phyloP scores from a whole-genome alignment of 2,888 invertebrate species.

The Druceiella hillmani region DNA sequence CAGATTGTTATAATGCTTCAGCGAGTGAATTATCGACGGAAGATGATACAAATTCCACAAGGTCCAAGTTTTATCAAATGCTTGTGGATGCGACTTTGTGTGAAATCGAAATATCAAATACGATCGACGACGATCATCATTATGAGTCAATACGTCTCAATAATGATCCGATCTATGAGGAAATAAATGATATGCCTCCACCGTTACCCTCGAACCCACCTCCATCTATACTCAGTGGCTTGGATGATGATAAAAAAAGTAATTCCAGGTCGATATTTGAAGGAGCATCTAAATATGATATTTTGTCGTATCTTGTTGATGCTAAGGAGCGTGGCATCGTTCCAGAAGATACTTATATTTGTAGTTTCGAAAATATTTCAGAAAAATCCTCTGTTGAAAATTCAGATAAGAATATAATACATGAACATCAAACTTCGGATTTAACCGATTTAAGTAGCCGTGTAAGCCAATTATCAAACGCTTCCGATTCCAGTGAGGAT shows the following conservation, averaged over 20 bases:
- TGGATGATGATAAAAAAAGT: constrained; percentile 65
- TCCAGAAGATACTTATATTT: constrained; percentile 66
- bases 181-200: constrained; percentile 69
- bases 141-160: constrained; percentile 66
- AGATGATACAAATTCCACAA: constrained; percentile 58
- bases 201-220: constrained; percentile 76
- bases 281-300: constrained; percentile 83
- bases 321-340: constrained; percentile 72
- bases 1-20: constrained; percentile 69
- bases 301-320: constrained; percentile 83
- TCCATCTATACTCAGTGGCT: constrained; percentile 59
- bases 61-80: constrained; percentile 70
- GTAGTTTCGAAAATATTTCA: constrained; percentile 51
- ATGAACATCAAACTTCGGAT: constrained; percentile 45
- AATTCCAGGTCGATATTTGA: constrained; percentile 68
- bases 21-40: constrained; percentile 60
- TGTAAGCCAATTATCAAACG: constrained; percentile 70
- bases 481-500: constrained; percentile 84
- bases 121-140: constrained; percentile 61
- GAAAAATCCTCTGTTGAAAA: constrained; percentile 45
- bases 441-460: constrained; percentile 61
- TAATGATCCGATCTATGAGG: constrained; percentile 73
- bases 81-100: constrained; percentile 64
- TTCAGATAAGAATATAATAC: constrained; percentile 54
- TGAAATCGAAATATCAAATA: constrained; percentile 60